Percentiles rank a stretch among this genome's conserved stretches.
Conservation (phyloP, 1,140 invertebrate species). For the Antheraea mylitta region DNA sequence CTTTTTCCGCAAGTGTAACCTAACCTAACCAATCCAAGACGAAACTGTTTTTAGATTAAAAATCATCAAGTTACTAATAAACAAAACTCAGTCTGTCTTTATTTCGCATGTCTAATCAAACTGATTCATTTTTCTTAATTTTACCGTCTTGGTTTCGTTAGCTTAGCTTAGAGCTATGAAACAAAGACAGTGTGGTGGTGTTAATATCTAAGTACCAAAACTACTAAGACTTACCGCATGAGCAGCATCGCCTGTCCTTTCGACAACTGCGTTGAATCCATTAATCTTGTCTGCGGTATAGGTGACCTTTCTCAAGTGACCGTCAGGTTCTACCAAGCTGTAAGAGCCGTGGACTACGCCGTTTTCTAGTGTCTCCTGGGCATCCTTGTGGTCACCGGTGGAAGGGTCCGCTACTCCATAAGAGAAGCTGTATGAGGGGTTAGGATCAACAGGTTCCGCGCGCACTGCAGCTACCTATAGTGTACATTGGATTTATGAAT, state of each 20-base stretch:
- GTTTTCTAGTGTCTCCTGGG: slow-evolving; percentile 80
- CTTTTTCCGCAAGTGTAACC: no score
- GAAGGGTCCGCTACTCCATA: slow-evolving; percentile 85
- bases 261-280: slow-evolving; percentile 78
- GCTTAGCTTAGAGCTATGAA: no score
- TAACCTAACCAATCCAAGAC: no score
- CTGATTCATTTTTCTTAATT: no score
- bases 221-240: slow-evolving; percentile 50
- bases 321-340: slow-evolving; percentile 83
- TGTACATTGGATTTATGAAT: neutral
- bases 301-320: slow-evolving; percentile 80
- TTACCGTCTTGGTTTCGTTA: no score
- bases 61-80: no score
- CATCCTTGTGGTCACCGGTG: slow-evolving; percentile 85
- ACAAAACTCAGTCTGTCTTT: no score
- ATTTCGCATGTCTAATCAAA: no score
- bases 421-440: slow-evolving; percentile 86
- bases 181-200: no score
- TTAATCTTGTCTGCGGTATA: slow-evolving; percentile 79
- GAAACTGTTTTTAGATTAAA: no score
- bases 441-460: slow-evolving; percentile 82
- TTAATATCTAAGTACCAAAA: no score
- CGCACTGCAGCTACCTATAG: slow-evolving; percentile 29
- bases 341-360: slow-evolving; percentile 83
- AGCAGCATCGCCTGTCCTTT: slow-evolving; percentile 73